These are phyloP conservation scores for Hylaeus anthracinus DNA, from an alignment of 1,140 invertebrate genomes.

Conservation along the genomic window DNA sequence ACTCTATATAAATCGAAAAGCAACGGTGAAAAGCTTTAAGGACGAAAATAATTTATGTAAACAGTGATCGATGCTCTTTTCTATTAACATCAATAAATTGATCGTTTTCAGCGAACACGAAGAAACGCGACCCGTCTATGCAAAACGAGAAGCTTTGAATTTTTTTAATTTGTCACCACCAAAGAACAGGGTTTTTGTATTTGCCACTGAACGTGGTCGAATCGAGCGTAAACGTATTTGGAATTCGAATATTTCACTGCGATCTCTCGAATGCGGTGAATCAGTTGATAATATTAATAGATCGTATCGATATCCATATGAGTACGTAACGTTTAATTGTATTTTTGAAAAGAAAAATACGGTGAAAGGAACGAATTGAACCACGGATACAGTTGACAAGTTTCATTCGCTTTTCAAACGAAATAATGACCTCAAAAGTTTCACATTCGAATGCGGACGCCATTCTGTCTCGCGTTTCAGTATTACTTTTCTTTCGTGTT, in stretches of 20 bases:
- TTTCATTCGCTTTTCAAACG: too few relatives aligned
- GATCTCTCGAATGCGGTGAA: not conserved
- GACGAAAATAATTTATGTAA: not conserved
- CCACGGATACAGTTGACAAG: too few relatives aligned
- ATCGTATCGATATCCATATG: not conserved
- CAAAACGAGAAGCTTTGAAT: not conserved
- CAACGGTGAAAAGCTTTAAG: not conserved
- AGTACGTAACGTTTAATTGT: too few relatives aligned
- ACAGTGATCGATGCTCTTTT: constrained; percentile 9
- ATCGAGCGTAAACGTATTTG: not conserved
- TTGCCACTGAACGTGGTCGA: not conserved
- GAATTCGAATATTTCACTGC: not conserved
- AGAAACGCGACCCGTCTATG: not conserved
- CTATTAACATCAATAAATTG: not conserved
- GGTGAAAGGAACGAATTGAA: too few relatives aligned
- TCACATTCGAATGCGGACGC: too few relatives aligned
- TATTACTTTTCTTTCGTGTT: not conserved
- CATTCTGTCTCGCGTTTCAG: not conserved
- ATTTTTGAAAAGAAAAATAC: too few relatives aligned
- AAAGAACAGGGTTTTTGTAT: not conserved
- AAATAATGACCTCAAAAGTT: too few relatives aligned
- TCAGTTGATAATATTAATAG: too few relatives aligned
- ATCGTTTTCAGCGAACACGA: not conserved
- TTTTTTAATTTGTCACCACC: not conserved
- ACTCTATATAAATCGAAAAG: not conserved